Conservation (phyloP, 2,888 invertebrate species). For the Nasonovia ribisnigri region DNA sequence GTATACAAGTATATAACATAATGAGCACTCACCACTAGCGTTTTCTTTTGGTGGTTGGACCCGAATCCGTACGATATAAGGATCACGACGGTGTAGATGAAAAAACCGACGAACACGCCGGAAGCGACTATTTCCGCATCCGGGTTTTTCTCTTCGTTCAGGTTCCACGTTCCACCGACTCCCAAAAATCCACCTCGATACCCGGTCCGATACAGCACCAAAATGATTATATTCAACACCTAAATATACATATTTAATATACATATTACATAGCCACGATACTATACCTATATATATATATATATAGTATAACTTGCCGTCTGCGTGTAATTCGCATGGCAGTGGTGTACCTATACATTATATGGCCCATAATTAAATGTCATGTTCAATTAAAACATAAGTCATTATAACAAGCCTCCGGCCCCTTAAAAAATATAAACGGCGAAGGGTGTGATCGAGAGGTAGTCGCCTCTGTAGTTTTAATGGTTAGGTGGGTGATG, state of each 20-base stretch:
- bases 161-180: slow-evolving; percentile 90
- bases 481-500: not conserved
- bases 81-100: slow-evolving; percentile 85
- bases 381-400: not conserved
- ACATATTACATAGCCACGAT: too few relatives aligned
- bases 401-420: not conserved
- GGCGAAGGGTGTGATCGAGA: not conserved
- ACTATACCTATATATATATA: not conserved
- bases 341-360: too few relatives aligned
- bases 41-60: slow-evolving; percentile 82
- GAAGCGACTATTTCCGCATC: slow-evolving; percentile 91
- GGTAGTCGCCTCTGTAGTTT: not conserved
- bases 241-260: not conserved
- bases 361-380: not conserved
- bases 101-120: slow-evolving; percentile 87
- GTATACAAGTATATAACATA: not conserved
- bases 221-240: slow-evolving; percentile 85
- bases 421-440: not conserved
- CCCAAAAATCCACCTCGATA: slow-evolving; percentile 87
- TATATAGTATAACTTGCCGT: not conserved
- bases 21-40: slow-evolving; percentile 72
- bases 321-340: not conserved
- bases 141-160: slow-evolving; percentile 88
- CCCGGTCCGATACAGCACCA: slow-evolving; percentile 86
- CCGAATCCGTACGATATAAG: slow-evolving; percentile 82